Conservation (phyloP, 2,888 invertebrate species). For the Prionchulus punctatus region DNA sequence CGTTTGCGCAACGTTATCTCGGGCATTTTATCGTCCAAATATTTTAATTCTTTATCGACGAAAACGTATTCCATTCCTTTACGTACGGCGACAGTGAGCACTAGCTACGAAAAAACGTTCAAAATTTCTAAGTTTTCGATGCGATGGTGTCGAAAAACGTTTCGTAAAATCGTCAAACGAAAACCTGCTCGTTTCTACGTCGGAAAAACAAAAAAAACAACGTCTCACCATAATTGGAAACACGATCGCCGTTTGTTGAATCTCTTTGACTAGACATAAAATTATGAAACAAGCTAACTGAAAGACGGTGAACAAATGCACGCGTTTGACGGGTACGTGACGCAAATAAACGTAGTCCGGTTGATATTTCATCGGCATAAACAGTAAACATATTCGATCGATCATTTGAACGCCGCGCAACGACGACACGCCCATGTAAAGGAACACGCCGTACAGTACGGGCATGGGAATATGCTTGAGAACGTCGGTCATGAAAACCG, state of each 20-base stretch:
- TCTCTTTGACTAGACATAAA: conserved; percentile 81
- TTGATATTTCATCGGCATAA: conserved; percentile 96
- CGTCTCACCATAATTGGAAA: conserved; percentile 75
- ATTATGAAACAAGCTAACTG: conserved; percentile 69
- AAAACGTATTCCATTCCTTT: conserved; percentile 77
- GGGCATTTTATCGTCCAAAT: conserved; percentile 92
- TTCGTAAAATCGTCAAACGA: too few species aligned
- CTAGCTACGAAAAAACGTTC: conserved; percentile 48
- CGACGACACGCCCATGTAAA: conserved; percentile 93
- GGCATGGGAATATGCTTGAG: conserved; percentile 85
- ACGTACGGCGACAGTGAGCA: conserved; percentile 89
- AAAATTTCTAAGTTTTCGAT: too few species aligned
- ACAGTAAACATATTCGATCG: conserved; percentile 78
- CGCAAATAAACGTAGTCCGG: conserved; percentile 92
- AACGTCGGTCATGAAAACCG: conserved; percentile 74
- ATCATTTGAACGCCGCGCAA: conserved; percentile 80
- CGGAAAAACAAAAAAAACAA: too few species aligned
- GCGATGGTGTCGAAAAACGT: too few species aligned
- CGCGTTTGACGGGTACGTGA: conserved; percentile 79
- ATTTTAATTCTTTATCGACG: conserved; percentile 77
- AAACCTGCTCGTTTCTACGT: too few species aligned
- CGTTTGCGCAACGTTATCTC: conserved; percentile 65
- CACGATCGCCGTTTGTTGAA: conserved; percentile 73
- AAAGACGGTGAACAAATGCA: conserved; percentile 75
- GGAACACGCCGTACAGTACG: conserved; percentile 85